These are phyloP conservation scores for Linyphia triangularis DNA, from an alignment of 2,888 invertebrate genomes.

Conservation along the genomic window DNA sequence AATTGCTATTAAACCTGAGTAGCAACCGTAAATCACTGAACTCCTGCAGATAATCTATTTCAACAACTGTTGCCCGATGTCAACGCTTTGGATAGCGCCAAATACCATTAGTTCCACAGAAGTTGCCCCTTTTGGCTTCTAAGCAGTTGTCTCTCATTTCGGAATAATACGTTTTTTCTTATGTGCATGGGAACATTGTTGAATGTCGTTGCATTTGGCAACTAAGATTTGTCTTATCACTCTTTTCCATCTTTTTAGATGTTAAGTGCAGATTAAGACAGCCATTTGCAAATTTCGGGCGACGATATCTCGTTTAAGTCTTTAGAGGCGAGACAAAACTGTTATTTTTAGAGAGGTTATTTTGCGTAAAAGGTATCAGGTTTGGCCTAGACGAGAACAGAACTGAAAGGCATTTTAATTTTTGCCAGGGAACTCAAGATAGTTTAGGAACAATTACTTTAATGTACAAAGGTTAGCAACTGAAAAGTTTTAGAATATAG, in stretches of 20 bases:
- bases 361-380: slow-evolving; percentile 51
- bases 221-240: slow-evolving; percentile 62
- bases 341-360: slow-evolving; percentile 60
- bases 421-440: neutral
- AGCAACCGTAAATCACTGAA: slow-evolving; percentile 38
- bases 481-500: no score
- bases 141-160: slow-evolving; percentile 44
- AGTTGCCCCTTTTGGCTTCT: slow-evolving; percentile 53
- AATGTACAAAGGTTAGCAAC: no score
- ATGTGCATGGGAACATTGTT: slow-evolving; percentile 14
- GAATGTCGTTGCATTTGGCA: slow-evolving; percentile 53
- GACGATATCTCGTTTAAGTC: slow-evolving; percentile 57
- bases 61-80: slow-evolving; percentile 62
- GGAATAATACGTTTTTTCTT: slow-evolving; percentile 38
- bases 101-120: slow-evolving; percentile 51
- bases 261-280: slow-evolving; percentile 39
- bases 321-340: slow-evolving; percentile 53
- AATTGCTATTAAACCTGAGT: slow-evolving; percentile 51
- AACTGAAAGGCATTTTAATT: neutral
- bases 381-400: slow-evolving; percentile 52
- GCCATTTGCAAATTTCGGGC: slow-evolving; percentile 57
- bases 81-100: slow-evolving; percentile 52
- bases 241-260: slow-evolving; percentile 56
- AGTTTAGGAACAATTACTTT: neutral
- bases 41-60: slow-evolving; percentile 54